phyloP scores from a whole-genome alignment of 2,113 vertebrate genomes.

The Leucosticte australis region DNA sequence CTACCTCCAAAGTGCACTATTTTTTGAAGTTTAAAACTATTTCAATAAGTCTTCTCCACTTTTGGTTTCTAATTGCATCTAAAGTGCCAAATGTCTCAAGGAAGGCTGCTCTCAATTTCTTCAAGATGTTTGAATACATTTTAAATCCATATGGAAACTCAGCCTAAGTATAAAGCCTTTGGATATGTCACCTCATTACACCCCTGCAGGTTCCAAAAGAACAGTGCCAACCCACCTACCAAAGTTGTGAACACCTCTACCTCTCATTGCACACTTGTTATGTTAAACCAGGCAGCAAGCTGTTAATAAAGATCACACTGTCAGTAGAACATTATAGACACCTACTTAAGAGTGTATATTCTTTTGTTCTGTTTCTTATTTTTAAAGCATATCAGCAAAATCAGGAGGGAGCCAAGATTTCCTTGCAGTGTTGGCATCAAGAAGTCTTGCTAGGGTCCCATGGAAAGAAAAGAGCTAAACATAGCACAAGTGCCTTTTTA shows the following conservation, averaged over 20 bases:
- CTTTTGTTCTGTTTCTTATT: background rate
- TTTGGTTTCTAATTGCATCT: background rate
- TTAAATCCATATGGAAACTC: background rate
- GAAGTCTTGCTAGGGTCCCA: background rate
- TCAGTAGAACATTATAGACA: background rate
- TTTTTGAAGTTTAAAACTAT: background rate
- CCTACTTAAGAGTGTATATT: background rate
- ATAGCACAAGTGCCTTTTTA: background rate
- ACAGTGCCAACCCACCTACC: background rate
- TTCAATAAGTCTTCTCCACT: background rate
- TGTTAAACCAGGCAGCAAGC: background rate
- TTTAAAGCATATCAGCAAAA: background rate
- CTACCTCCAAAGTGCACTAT: background rate
- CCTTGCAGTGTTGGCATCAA: background rate
- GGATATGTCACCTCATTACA: conserved; percentile 14
- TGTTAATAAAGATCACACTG: background rate
- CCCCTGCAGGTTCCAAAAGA: background rate
- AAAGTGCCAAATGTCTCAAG: background rate
- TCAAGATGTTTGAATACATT: background rate
- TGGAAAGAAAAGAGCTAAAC: background rate
- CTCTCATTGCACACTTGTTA: background rate
- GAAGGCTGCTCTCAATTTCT: background rate
- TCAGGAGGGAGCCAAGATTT: background rate
- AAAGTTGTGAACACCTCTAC: background rate
- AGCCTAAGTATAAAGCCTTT: background rate